A percentile compares a stretch with the other conserved stretches of the same genome.
These are phyloP conservation scores for Choloepus didactylus DNA, from an alignment of 2,797 vertebrate genomes.

Conservation along the genomic window DNA sequence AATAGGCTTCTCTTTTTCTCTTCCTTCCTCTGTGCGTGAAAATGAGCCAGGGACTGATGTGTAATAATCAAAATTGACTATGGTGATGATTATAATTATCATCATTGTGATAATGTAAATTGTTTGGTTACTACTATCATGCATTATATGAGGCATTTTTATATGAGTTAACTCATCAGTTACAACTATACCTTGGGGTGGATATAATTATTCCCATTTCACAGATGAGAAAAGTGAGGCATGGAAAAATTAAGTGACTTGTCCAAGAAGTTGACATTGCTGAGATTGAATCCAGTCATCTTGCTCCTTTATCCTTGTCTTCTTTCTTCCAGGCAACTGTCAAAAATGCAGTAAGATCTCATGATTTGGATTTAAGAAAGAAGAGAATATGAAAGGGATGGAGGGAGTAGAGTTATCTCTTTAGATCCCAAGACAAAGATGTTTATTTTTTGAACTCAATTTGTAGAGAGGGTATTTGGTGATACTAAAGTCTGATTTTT, in stretches of 20 bases:
- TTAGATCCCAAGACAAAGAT: not conserved
- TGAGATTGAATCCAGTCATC: not conserved
- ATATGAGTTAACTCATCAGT: not conserved
- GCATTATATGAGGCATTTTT: not conserved
- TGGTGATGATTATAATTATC: not conserved
- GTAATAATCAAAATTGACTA: not conserved
- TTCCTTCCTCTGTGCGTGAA: not conserved
- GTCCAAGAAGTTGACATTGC: not conserved
- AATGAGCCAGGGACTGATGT: not conserved
- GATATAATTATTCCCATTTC: not conserved
- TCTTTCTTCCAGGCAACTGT: not conserved
- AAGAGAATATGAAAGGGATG: not conserved
- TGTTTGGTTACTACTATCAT: not conserved
- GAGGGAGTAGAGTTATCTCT: not conserved
- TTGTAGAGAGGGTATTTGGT: not conserved
- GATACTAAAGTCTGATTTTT: constrained; percentile 20
- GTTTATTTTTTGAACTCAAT: not conserved
- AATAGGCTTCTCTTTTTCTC: not conserved
- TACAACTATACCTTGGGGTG: not conserved
- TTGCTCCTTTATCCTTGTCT: not conserved
- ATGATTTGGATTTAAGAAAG: not conserved
- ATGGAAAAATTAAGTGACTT: not conserved
- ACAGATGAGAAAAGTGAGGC: not conserved
- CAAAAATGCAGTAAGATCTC: not conserved
- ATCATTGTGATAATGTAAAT: not conserved